Conservation (phyloP, 2,888 invertebrate species). For the Unio pictorum region DNA sequence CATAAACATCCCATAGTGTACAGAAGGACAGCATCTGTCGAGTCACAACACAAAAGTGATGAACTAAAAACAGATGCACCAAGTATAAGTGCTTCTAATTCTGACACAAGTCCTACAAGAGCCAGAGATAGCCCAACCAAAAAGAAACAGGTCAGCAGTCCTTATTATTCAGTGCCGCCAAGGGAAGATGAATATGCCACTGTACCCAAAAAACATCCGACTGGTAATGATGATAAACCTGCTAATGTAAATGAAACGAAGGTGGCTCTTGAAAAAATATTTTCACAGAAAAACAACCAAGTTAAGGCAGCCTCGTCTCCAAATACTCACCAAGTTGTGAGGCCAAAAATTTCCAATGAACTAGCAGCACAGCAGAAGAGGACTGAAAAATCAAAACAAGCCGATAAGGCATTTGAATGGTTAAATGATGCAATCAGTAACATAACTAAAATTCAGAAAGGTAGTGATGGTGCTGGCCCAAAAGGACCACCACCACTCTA, state of each 20-base stretch:
- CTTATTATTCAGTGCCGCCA: too few species aligned
- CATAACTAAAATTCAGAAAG: slow-evolving; percentile 43
- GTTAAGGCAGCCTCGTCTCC: slow-evolving; percentile 1
- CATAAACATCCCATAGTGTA: slow-evolving; percentile 40
- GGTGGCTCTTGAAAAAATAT: slow-evolving; percentile 26
- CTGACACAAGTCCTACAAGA: too few species aligned
- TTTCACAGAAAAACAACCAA: slow-evolving; percentile 12
- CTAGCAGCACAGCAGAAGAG: slow-evolving; percentile 5
- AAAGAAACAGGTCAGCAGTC: too few species aligned
- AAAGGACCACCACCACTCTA: slow-evolving; percentile 9
- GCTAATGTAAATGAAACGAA: slow-evolving; percentile 18
- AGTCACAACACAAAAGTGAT: slow-evolving; percentile 31
- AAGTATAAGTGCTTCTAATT: too few species aligned
- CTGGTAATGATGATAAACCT: neutral
- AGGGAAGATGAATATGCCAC: too few species aligned
- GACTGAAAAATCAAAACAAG: slow-evolving; percentile 11
- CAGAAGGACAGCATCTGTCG: slow-evolving; percentile 27
- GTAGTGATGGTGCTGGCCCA: slow-evolving; percentile 14
- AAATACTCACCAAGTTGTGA: slow-evolving; percentile 1
- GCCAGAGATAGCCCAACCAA: too few species aligned
- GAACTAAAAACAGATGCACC: too few species aligned
- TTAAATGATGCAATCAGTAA: slow-evolving; percentile 68
- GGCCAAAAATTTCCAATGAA: slow-evolving; percentile 4
- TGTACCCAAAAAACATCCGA: too few species aligned
- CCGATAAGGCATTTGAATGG: slow-evolving; percentile 72